phyloP scores from a whole-genome alignment of 2,797 vertebrate genomes.

The Cyclopterus lumpus region DNA sequence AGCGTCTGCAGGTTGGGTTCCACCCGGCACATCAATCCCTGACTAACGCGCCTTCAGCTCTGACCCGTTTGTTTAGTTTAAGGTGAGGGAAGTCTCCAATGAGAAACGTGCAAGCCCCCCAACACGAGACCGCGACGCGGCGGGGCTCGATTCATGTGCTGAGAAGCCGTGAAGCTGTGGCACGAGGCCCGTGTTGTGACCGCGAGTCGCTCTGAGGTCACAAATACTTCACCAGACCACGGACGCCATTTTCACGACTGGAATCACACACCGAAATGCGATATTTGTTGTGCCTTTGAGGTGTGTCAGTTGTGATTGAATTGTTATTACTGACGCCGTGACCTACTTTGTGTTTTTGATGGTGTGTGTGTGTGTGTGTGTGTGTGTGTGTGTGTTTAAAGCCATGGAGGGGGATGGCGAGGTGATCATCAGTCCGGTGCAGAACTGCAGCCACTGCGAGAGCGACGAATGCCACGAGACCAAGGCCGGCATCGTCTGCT shows the following conservation, averaged over 20 bases:
- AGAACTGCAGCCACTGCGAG: slow-evolving; percentile 98
- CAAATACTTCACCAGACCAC: not conserved
- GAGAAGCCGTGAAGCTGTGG: too few relatives aligned
- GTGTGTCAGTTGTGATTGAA: not conserved
- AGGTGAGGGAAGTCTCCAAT: not conserved
- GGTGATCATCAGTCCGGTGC: slow-evolving; percentile 91
- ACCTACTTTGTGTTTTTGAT: not conserved
- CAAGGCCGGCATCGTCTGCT: slow-evolving; percentile 87
- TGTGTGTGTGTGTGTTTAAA: slow-evolving; percentile 57
- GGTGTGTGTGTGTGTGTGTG: slow-evolving; percentile 26
- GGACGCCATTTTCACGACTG: not conserved
- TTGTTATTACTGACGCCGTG: not conserved
- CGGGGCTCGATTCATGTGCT: not conserved
- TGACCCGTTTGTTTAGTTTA: slow-evolving; percentile 19
- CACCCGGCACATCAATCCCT: slow-evolving; percentile 15
- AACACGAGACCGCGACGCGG: not conserved
- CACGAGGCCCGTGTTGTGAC: too few relatives aligned
- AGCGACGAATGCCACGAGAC: slow-evolving; percentile 90
- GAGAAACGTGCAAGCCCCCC: slow-evolving; percentile 9
- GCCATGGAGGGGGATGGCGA: slow-evolving; percentile 95
- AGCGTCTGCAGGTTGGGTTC: slow-evolving; percentile 15
- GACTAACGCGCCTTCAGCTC: slow-evolving; percentile 7
- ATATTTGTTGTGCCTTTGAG: too few relatives aligned
- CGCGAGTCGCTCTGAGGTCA: too few relatives aligned
- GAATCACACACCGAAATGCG: not conserved